Base-by-base conservation (phyloP, 2,113 vertebrate species). In the Caretta caretta region DNA sequence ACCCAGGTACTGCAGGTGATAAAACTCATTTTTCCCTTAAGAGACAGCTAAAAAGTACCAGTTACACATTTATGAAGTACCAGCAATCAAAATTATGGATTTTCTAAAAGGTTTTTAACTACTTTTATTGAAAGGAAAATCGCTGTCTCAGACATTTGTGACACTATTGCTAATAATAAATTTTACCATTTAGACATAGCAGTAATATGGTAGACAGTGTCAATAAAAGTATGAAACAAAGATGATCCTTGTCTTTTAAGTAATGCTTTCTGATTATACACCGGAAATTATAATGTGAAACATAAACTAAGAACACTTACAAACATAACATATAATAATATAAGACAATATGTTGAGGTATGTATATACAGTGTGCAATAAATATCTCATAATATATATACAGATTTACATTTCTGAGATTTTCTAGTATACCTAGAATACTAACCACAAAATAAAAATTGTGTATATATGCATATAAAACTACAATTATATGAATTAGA, bases 1-100 rank as follows among this genome's bases (percentile, higher is more conserved):
- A 99, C 98, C 98, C 98, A 98, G 98, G 98, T 99, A 98, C 98
- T 92, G 98, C 98, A 99, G 98, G 98, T 99, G 98, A 99, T 99
- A 99, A 99, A 99, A 99, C 98, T 98, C 98, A 99, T 98, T 99
- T 99, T 98, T 98, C 98, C 98, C 98, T 98, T 98, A 98, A 99
- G 98, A 98, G 98, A 98, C 98, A 98, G 98, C 98, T 99, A 99
- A 99, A 99, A 99, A 98, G 98, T 99, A 99, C 98, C 98, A 99
- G 98, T 98, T 99, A 98, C 98, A 99, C 98, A 98, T 98, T 99
- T 99, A 98, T 98, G 98, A 99, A 99, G 98, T 99, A 98, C 98
- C 98, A 98, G 98, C 98, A 98, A 99, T 99, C 98, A 98, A 99
- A 98, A 98, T 98, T 99, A 99, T 99, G 98, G 98, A 99, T 99